A percentile compares a stretch with the other conserved stretches of the same genome.
Conservation (phyloP, 2,888 invertebrate genomes). For the Acronicta alni region DNA sequence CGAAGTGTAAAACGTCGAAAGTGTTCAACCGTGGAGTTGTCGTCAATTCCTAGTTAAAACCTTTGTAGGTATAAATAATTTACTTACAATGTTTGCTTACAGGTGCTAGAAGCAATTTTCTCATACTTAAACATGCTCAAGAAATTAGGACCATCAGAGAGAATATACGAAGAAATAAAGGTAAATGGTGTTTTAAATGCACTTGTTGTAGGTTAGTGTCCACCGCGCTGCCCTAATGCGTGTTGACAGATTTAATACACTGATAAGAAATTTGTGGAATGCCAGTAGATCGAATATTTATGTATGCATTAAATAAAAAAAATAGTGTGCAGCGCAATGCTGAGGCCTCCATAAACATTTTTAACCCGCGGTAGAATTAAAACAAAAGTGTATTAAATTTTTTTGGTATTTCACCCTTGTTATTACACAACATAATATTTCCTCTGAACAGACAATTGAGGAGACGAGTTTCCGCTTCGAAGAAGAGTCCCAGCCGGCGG, state of each 20-base stretch:
- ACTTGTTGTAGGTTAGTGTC: background rate
- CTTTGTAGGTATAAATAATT: background rate
- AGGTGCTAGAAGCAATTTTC: constrained; percentile 94
- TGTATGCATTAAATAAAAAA: too few relatives aligned
- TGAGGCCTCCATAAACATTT: too few relatives aligned
- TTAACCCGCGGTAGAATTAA: too few relatives aligned
- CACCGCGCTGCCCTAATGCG: background rate
- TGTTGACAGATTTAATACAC: background rate
- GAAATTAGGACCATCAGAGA: constrained; percentile 91
- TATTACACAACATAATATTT: background rate
- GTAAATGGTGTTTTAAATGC: constrained; percentile 57
- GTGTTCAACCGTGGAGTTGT: too few relatives aligned
- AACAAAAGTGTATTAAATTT: too few relatives aligned
- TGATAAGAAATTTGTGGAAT: background rate
- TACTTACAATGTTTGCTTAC: constrained; percentile 24
- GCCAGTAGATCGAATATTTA: background rate
- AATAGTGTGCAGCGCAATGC: too few relatives aligned
- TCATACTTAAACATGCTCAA: constrained; percentile 94
- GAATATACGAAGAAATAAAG: constrained; percentile 92
- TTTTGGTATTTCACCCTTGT: too few relatives aligned
- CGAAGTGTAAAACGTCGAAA: too few relatives aligned
- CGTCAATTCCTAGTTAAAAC: too few relatives aligned
- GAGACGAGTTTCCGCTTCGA: constrained; percentile 93
- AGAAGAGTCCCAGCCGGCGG: constrained; percentile 92
- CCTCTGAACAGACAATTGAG: constrained; percentile 89